These are phyloP conservation scores for Oxyteleia sp. DNA, from an alignment of 2,888 invertebrate species.

Conservation along the genomic window DNA sequence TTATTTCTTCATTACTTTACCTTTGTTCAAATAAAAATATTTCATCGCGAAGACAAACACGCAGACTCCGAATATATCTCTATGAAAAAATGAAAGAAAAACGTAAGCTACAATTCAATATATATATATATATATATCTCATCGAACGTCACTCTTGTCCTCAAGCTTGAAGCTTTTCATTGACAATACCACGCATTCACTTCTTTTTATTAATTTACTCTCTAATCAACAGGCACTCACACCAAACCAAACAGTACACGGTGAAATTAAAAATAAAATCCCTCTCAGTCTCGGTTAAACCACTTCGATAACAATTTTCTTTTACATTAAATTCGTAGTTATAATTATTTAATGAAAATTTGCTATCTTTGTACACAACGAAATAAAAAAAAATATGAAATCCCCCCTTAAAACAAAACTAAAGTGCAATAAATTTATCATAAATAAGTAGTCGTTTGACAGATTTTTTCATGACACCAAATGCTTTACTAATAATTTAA, in stretches of 20 bases:
- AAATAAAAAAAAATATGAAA: too few species aligned
- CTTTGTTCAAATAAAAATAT: conserved; percentile 9
- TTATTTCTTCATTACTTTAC: conserved; percentile 22
- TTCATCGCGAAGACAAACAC: conserved; percentile 5
- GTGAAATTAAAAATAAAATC: not conserved
- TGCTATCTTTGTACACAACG: too few species aligned
- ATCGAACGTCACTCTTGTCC: conserved; percentile 30
- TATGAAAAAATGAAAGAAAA: not conserved
- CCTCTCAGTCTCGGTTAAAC: not conserved
- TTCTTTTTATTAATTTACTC: conserved; percentile 29
- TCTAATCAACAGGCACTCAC: conserved; percentile 57
- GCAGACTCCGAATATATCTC: conserved; percentile 3
- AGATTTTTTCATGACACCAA: too few species aligned
- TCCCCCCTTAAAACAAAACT: too few species aligned
- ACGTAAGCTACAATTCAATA: conserved; percentile 23
- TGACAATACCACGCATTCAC: conserved; percentile 9
- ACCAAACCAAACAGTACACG: conserved; percentile 27
- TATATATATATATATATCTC: conserved; percentile 22
- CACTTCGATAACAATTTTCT: not conserved
- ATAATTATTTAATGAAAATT: too few species aligned
- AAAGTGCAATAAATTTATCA: too few species aligned
- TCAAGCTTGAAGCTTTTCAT: conserved; percentile 27
- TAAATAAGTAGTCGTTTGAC: too few species aligned
- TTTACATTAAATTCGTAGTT: not conserved
- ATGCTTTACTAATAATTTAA: too few species aligned